A percentile compares a stretch with the other conserved stretches of the same genome.
Conservation (phyloP, 2,113 vertebrate species). For the Garra rufa region DNA sequence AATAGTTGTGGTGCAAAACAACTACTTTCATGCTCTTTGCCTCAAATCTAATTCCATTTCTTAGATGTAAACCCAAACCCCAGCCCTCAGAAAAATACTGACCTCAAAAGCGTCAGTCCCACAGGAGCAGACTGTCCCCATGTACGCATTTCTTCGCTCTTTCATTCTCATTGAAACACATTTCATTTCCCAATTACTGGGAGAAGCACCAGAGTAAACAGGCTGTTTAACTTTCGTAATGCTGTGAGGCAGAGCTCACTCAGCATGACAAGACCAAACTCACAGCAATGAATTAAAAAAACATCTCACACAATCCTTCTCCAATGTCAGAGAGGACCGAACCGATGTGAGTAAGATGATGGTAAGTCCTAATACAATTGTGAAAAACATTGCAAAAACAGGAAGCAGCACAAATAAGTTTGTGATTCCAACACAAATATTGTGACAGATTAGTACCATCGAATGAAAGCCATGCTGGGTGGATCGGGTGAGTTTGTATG, state of each 20-base stretch:
- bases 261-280: conserved; percentile 25
- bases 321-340: conserved; percentile 65
- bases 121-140: conserved; percentile 14
- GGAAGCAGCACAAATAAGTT: conserved; percentile 67
- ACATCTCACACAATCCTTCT: conserved; percentile 64
- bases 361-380: conserved; percentile 53
- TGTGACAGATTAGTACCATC: conserved; percentile 56
- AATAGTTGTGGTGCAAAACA: conserved; percentile 13
- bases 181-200: conserved; percentile 16
- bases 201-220: conserved; percentile 36
- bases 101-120: conserved; percentile 21
- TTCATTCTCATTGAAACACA: conserved; percentile 13
- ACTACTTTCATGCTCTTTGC: neutral
- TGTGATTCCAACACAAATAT: conserved; percentile 68
- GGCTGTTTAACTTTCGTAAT: conserved; percentile 59
- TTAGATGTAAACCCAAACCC: neutral
- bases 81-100: conserved; percentile 15
- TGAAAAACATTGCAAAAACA: conserved; percentile 65
- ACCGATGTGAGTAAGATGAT: conserved; percentile 57
- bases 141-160: neutral
- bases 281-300: conserved; percentile 57
- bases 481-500: conserved; percentile 62
- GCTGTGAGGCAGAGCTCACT: conserved; percentile 10
- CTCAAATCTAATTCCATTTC: neutral
- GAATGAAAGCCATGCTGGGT: conserved; percentile 69